Conservation (phyloP, 2,113 vertebrate species). For the Protobothrops mucrosquamatus region DNA sequence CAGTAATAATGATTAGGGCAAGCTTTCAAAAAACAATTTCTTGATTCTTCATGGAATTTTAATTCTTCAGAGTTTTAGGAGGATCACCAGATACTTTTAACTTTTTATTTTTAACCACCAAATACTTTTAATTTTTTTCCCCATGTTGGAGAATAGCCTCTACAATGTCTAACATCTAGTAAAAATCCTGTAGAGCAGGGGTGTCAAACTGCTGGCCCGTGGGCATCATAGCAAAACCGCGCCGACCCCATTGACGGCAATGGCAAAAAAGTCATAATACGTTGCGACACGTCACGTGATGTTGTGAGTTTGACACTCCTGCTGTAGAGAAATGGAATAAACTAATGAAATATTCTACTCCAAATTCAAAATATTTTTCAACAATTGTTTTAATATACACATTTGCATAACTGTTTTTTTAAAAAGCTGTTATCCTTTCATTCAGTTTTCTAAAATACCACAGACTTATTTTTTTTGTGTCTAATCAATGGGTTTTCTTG, state of each 20-base stretch:
- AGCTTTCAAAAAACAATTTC: not conserved
- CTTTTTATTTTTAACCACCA: not conserved
- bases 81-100: not conserved
- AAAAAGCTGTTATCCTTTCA: not conserved
- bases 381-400: not conserved
- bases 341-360: not conserved
- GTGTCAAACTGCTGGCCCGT: no score
- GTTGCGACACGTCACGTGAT: no score
- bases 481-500: not conserved
- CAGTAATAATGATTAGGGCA: not conserved
- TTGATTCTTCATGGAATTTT: not conserved
- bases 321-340: not conserved
- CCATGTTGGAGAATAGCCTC: not conserved
- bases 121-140: not conserved
- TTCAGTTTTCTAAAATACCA: not conserved
- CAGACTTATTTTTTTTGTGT: not conserved
- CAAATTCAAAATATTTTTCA: not conserved
- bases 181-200: not conserved
- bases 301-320: no score
- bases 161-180: not conserved
- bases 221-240: no score
- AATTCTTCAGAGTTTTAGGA: not conserved
- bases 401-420: not conserved
- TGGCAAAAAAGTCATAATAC: no score
- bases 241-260: no score